Evolutionary conservation across 30 jellyfish, hydroid and myxozoan species (phyloP).

Genomic region (Clytia hemisphaerica): DNA sequence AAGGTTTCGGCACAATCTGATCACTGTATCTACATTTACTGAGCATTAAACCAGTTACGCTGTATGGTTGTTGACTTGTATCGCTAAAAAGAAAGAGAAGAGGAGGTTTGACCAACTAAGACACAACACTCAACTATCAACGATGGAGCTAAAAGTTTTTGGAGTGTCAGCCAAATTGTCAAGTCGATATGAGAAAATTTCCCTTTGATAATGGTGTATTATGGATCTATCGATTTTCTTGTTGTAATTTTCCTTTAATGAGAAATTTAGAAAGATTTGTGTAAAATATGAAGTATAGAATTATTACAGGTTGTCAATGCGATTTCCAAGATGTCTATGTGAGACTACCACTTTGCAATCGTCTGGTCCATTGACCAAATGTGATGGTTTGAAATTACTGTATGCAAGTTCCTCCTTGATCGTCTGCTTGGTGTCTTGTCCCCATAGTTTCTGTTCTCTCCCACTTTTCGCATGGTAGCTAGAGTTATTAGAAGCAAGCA

Average conservation of each 20-base stretch:
- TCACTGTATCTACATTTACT: conserved; percentile 68
- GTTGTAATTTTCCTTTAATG: no score
- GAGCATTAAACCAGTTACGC: conserved; percentile 37
- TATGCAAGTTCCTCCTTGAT: conserved; percentile 4
- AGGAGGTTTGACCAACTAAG: no score
- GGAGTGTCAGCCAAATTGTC: no score
- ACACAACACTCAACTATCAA: no score
- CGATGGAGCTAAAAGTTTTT: no score
- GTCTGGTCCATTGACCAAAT: not conserved
- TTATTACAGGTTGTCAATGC: conserved; percentile 36
- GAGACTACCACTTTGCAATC: conserved; percentile 25
- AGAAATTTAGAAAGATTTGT: no score
- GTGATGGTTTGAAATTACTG: conserved; percentile 18
- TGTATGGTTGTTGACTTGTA: conserved; percentile 54
- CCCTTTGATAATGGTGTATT: no score
- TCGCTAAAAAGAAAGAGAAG: conserved; percentile 15
- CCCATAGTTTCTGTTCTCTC: conserved; percentile 21
- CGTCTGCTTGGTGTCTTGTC: conserved; percentile 16
- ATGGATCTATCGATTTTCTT: no score
- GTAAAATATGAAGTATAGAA: no score
- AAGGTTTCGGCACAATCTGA: conserved; percentile 23
- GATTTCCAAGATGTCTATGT: conserved; percentile 48
- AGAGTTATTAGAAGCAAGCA: not conserved
- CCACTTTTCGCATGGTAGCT: not conserved
- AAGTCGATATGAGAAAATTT: no score